Base-by-base conservation (phyloP, 2,113 vertebrate species). In the Perca schrenkii region DNA sequence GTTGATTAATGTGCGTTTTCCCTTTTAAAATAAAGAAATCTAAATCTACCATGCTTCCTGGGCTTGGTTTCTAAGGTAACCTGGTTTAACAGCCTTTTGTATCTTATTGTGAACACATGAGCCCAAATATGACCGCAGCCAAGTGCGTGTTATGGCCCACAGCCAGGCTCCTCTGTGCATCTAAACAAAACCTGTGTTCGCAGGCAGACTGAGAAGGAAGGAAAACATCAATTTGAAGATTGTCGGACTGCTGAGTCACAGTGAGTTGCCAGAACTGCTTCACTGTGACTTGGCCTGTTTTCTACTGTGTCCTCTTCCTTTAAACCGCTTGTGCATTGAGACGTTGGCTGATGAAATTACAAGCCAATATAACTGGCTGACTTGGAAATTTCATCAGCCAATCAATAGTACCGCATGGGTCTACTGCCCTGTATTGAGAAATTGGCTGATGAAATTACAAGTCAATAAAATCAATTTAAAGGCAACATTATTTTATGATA, bases 241-340 rank as follows among this genome's bases (percentile, higher is more conserved):
- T 8, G 46, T 61, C 12, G 57, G 3, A 60, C 25, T 50, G 91
- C 86, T 71, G 90, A 92, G 91, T 93, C 91, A 93, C 83, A 28
- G 72, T 86, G 84, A 89, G 67, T 73, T 0, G 53, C 36, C 13
- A 61, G 15, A 85, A 66, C 10, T 4, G 13, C 8, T 62, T 17
- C 17, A 73, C 43, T 21, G 21, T 14, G 28, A 78, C 31, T 49
- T 21, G 10, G 53, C n/a, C 13, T 34, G 1, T 11, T 62, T 63
- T 77, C 19, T 43, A 22, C 6, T 1, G 6, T 4, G 11, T 76
- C 5, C 10, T 8, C 36, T 16, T 28, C 12, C 1, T 17, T 40
- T 2, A 10, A 7, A n/a, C 3, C 34, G 16, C 14, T 2, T 22
- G 0, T 25, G 14, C 11, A 22, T 4, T 15, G 2, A 12, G 3